Evolutionary conservation across 2,888 invertebrate species (phyloP), one percentile per base, ranked within the genome.

Genomic region (Tetanocera ferruginea): DNA sequence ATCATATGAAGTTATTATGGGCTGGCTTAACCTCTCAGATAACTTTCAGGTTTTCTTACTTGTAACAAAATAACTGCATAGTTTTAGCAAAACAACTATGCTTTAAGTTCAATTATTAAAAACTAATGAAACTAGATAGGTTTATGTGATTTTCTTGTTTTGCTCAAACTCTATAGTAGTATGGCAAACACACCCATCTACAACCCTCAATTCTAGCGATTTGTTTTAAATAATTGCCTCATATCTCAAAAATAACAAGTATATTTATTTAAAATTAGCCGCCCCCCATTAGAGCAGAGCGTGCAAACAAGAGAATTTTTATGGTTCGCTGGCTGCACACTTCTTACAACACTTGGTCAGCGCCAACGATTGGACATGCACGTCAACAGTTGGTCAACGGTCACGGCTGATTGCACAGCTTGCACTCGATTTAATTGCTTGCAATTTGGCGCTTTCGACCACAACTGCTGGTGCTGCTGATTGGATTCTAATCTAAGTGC

Each of bases 351-450:
- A 17, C n/a, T 17, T 23, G 57, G 11, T 17, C 55, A 28, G 31
- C 60, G 25, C 8, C 25, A 49, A 4, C 69, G 64, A 17, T 64
- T 31, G 51, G 17, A 14, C 5, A 3, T 51, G 25, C 49, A 11
- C 23, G n/a, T 66, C 34, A 37, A 5, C n/a, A 11, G 23, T 67
- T 78, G 75, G 70, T 66, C 78, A 75, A 70, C 60, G 55, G 70
- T 55, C 71, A 78, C 64, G 71, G 49, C 64, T 71, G 70, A 75
- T 8, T 55, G 70, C 64, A 17, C 34, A 4, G 43, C 66, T 17
- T 8, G 51, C 51, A 52, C 66, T 34, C 6, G 19, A 11, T 55
- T 52, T 34, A 25, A 17, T 72, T 60, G 31, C 31, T 19, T 31
- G 9, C 19, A 37, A 34, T 67, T 43, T 43, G 5, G 14, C 3